Evolutionary conservation across 2,888 invertebrate species (phyloP).

Genomic region (Eristalinus sepulchralis): DNA sequence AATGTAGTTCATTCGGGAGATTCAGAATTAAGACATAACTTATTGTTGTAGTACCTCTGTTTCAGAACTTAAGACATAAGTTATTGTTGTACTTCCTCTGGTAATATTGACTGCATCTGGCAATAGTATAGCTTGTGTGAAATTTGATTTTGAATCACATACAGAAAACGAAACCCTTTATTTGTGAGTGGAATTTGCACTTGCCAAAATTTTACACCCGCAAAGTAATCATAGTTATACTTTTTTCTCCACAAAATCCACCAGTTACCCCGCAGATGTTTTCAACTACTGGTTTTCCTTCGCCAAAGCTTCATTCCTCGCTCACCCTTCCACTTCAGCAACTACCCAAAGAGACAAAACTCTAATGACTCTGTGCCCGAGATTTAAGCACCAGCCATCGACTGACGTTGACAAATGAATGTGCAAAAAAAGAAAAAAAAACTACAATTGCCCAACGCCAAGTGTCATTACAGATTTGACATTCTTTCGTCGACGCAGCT

Average conservation of each 20-base stretch:
- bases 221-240: too few species aligned
- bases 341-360: neutral
- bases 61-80: too few species aligned
- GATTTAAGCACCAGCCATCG: neutral
- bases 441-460: conserved; percentile 43
- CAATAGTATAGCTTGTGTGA: too few species aligned
- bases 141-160: too few species aligned
- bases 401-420: neutral
- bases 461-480: conserved; percentile 50
- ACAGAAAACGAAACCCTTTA: too few species aligned
- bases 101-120: too few species aligned
- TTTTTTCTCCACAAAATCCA: neutral
- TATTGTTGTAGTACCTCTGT: too few species aligned
- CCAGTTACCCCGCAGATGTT: neutral
- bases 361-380: neutral
- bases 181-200: too few species aligned
- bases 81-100: too few species aligned
- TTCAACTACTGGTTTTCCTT: neutral
- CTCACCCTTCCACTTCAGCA: neutral
- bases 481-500: conserved; percentile 43
- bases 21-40: too few species aligned
- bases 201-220: too few species aligned
- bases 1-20: too few species aligned
- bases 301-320: neutral
- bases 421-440: conserved; percentile 16